Percentiles rank a stretch among this genome's conserved stretches.
Conservation (phyloP, 2,888 invertebrate genomes). For the Cantharis lateralis region DNA sequence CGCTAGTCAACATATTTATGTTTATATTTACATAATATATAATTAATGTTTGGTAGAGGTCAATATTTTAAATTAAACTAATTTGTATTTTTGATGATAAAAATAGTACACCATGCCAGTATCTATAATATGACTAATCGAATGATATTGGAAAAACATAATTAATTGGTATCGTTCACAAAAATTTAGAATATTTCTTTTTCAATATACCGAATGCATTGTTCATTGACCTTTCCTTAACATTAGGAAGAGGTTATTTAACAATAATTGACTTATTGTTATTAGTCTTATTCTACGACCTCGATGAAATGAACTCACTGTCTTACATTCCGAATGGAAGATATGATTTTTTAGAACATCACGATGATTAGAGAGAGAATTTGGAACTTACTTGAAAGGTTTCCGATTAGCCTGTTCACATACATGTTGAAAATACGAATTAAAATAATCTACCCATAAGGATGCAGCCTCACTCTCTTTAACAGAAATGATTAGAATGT, state of each 20-base stretch:
- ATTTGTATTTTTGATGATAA: background rate
- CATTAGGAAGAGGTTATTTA: background rate
- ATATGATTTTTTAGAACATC: no score
- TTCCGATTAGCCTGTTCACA: conserved; percentile 76
- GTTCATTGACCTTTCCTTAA: background rate
- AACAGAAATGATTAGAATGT: conserved; percentile 80
- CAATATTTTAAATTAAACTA: background rate
- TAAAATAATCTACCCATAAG: conserved; percentile 81
- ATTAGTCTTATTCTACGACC: background rate
- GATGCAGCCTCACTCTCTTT: conserved; percentile 78
- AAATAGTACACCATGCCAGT: background rate
- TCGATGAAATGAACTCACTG: background rate
- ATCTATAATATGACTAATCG: no score
- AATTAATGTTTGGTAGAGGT: background rate
- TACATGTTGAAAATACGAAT: conserved; percentile 82
- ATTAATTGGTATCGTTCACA: background rate
- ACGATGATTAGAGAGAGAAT: background rate
- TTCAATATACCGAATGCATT: background rate
- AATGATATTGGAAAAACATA: background rate
- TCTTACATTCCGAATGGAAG: no score
- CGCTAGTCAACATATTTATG: background rate
- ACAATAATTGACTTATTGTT: background rate
- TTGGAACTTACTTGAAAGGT: conserved; percentile 73
- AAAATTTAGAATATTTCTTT: background rate
- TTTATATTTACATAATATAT: background rate